Base-by-base conservation (phyloP, 23 tunicate genomes). In the Halocynthia roretzi region DNA sequence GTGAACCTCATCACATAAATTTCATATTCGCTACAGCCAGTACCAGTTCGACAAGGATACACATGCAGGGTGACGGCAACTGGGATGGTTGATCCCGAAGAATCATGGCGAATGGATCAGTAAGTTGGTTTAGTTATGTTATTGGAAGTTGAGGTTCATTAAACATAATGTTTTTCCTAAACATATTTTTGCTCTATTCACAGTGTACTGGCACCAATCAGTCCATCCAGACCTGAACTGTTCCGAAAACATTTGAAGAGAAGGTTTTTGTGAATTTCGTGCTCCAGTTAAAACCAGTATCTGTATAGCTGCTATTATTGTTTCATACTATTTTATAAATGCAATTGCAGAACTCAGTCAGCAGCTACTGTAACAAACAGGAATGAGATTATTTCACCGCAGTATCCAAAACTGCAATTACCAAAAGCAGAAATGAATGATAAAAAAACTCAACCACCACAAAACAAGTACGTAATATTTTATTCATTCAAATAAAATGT, bases 91-190 rank as follows among this genome's bases (percentile, higher is more conserved):
- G 96, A 89, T 52, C 96, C 96, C 5, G 96, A 80, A 31, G 88
- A 76, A 8, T 89, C 96, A 20, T 89, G 96, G 96, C 84, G 86
- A 84, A 89, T 89, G 96, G 96, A 89, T 67, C 96, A 89, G 96
- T 89, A 61, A 71, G 79, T 78, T 19, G 21, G 18, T 58, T 58
- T 15, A 58, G 63, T n/a, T n/a, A 14, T n/a, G 63, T 14, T 58
- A 1, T 15, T n/a, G 63, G n/a, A 58, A n/a, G n/a, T 4, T 58
- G 2, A 14, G n/a, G 4, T 58, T 58, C 2, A 14, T 58, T 58
- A 14, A 58, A 58, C n/a, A 58, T 14, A 58, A 58, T 14, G 4
- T 58, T 14, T 14, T n/a, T n/a, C 4, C 17, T 58, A 4, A 58
- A 58, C 15, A 14, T 14, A 14, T n/a, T 58, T 14, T 14, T 10